Conservation (phyloP, 2,888 invertebrate genomes). For the Ametastegia equiseti region DNA sequence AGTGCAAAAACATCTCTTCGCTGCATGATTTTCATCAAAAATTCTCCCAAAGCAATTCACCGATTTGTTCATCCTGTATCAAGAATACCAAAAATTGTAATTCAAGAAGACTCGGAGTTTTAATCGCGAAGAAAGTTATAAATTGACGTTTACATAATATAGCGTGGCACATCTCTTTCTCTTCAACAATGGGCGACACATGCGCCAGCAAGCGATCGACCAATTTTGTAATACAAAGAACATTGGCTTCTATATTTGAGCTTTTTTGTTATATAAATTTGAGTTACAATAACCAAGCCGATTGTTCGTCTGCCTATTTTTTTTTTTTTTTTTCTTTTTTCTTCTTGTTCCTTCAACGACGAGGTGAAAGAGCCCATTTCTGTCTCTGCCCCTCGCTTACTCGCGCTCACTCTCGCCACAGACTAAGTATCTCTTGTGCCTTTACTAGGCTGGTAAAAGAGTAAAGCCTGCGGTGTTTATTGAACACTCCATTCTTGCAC, state of each 20-base stretch:
- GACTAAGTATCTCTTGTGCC: not conserved
- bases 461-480: not conserved
- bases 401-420: not conserved
- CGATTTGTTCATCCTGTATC: not conserved
- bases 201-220: not conserved
- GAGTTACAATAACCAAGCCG: not conserved
- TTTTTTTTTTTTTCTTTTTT: too few relatives aligned
- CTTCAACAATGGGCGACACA: not conserved
- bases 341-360: too few relatives aligned
- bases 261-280: constrained; percentile 16
- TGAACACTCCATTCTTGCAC: constrained; percentile 18
- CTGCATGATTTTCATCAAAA: not conserved
- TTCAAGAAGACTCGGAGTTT: not conserved
- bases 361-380: constrained; percentile 9
- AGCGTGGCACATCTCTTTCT: not conserved
- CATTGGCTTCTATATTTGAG: constrained; percentile 3
- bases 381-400: not conserved
- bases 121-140: not conserved
- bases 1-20: not conserved
- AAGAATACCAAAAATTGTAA: not conserved
- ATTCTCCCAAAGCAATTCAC: not conserved
- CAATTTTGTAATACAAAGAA: constrained; percentile 7
- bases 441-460: not conserved
- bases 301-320: not conserved
- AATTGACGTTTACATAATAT: not conserved